Base-by-base conservation (phyloP, 92 coral and sea anemone species). In the Blastomussa wellsi region DNA sequence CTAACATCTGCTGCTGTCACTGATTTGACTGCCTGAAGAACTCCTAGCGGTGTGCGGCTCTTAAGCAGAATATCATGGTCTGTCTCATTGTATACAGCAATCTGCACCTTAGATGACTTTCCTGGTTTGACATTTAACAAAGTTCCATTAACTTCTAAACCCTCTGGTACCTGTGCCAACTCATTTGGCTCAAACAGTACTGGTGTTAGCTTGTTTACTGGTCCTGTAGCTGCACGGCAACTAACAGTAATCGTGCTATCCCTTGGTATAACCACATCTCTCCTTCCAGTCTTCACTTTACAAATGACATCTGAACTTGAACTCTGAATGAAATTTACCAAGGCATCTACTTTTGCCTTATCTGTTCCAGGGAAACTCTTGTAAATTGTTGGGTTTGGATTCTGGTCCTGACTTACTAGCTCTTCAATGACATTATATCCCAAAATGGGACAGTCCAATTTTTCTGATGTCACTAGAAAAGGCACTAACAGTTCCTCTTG, bases 341-440 rank as follows among this genome's bases (percentile, higher is more conserved):
- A 68, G 65, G 88, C 91, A 83, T 88, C 78, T 60, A 78, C 52
- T 76, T 81, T 87, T 52, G 72, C 69, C 79, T 74, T 82, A 32
- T 84, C 88, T 59, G 39, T 88, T 44, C 77, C 91, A 12, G 91
- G 88, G 67, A 83, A 83, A 72, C 91, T 83, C 48, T 64, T 19
- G 39, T 78, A 83, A 72, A 88, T 64, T 78, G 85, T 85, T 59
- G 82, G 79, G 1, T 31, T 85, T 55, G 91, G 77, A 37, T 69
- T 78, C 42, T 82, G 65, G 22, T 68, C 84, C 65, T 42, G 69
- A 41, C 72, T 74, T 71, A 83, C 78, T 7, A 78, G 44, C 76
- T 82, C 81, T 76, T 88, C 87, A 71, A 88, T 88, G 39, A 84
- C 85, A 71, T 77, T 88, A 55, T 88, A 64, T 78, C 91, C 88